Percentiles rank a stretch among this genome's conserved stretches.
These are phyloP conservation scores for Acronicta alni DNA, from an alignment of 2,888 invertebrate species.

Conservation along the genomic window DNA sequence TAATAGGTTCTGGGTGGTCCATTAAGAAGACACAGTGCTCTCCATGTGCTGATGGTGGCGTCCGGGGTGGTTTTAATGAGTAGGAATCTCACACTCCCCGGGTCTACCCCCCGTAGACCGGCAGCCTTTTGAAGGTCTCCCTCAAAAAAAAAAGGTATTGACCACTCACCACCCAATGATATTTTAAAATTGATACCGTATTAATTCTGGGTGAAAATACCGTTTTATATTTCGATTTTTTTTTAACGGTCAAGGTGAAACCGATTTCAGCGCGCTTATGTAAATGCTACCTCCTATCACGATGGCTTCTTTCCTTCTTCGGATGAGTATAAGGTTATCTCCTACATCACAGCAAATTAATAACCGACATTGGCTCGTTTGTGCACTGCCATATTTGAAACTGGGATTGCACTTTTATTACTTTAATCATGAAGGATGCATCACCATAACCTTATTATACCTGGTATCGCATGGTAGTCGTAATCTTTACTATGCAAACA, in stretches of 20 bases:
- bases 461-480: neutral
- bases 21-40: too few species aligned
- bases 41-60: too few species aligned
- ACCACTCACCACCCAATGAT: constrained; percentile 29
- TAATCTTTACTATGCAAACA: constrained; percentile 12
- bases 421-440: constrained; percentile 22
- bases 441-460: constrained; percentile 15
- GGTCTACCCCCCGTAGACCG: too few species aligned
- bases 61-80: too few species aligned
- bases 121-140: too few species aligned
- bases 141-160: too few species aligned
- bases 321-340: constrained; percentile 50
- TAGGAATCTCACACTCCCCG: too few species aligned
- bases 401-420: constrained; percentile 35
- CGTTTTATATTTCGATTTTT: constrained; percentile 47
- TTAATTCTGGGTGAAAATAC: constrained; percentile 42
- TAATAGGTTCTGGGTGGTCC: too few species aligned
- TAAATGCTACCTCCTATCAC: constrained; percentile 54
- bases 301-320: constrained; percentile 61
- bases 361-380: constrained; percentile 25
- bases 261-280: constrained; percentile 61
- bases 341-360: constrained; percentile 45
- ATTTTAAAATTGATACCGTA: constrained; percentile 19
- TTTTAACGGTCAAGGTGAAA: constrained; percentile 58
- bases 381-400: constrained; percentile 23